Percentiles rank a stretch among this genome's conserved stretches.
These are phyloP conservation scores for Falco berigora DNA, from an alignment of 2,797 vertebrate genomes.

Conservation along the genomic window DNA sequence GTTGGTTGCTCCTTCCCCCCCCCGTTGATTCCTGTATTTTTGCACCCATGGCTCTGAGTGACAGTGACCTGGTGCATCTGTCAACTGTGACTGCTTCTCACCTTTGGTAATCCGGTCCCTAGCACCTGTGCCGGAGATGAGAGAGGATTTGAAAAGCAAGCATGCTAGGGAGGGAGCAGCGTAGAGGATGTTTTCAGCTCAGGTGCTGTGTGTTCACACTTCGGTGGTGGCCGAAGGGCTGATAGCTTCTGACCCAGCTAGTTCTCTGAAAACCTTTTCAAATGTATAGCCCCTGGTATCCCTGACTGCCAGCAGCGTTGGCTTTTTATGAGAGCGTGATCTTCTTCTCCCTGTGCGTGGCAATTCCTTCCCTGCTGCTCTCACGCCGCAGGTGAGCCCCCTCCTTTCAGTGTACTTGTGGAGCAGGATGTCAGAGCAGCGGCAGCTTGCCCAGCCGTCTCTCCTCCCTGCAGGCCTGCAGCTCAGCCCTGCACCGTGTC, in stretches of 20 bases:
- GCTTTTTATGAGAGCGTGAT: not conserved
- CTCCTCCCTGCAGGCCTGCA: not conserved
- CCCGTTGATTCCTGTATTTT: not conserved
- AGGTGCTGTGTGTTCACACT: rapidly evolving
- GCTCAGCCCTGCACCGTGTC: not conserved
- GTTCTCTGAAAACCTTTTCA: not conserved
- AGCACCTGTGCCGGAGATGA: rapidly evolving
- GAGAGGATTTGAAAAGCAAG: not conserved
- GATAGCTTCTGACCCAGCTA: not conserved
- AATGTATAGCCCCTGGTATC: too few relatives aligned
- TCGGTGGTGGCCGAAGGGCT: not conserved
- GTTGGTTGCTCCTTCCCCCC: not conserved
- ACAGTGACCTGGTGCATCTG: not conserved
- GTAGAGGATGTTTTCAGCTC: not conserved
- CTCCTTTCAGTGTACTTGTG: not conserved
- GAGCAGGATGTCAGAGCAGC: not conserved
- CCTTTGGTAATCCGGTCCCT: not conserved
- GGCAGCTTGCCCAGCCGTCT: not conserved
- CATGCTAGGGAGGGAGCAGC: not conserved
- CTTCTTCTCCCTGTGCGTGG: not conserved
- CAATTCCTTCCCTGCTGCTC: not conserved
- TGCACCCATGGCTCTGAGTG: not conserved
- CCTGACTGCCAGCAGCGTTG: not conserved
- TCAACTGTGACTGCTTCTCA: not conserved
- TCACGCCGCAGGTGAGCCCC: not conserved